Base-by-base conservation (phyloP, 2,113 vertebrate genomes). In the Sylvilagus bachmani region DNA sequence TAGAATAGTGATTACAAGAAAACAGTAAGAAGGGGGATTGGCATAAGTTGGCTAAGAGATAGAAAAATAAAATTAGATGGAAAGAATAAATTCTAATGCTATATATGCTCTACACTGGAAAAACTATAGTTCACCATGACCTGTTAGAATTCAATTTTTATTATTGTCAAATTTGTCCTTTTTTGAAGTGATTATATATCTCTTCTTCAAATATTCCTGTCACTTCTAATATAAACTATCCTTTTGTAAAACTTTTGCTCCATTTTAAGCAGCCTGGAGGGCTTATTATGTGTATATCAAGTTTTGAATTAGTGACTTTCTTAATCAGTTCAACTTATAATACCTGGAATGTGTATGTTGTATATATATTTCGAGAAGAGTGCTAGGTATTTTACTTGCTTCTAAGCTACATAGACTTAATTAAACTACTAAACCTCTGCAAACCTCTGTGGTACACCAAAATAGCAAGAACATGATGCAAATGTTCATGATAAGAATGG, bases 121-220 rank as follows among this genome's bases (percentile, higher is more conserved):
- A 58, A 19, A 16, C 19, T 58, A 19, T 58, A 58, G 55, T 58
- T 58, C 55, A 58, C 55, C 55, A 58, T 58, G 12, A 44, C 44
- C 44, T 44, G 55, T 78, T 74, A n/a, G 74, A 29, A 67, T 29
- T 83, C 49, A 86, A 38, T 81, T 90, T 93, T 94, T 91, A 53
- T 88, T 85, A 81, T 29, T 62, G 6, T 51, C 74, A 89, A 85
- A 75, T 33, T 44, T 1, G 71, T 90, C n/a, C 17, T 38, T 83
- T 80, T n/a, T 95, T 85, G 31, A 77, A 67, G 24, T 91, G 61
- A 92, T 75, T 94, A 67, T 75, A 38, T 86, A 13, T 75, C 36
- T 96, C 14, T 84, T 31, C 80, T 58, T 79, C 25, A 80, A 62
- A 75, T 90, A 66, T 93, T 84, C 38, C 44, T 84, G 71, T 71